These are phyloP conservation scores for Operophtera brumata DNA, from an alignment of 2,888 invertebrate genomes.

Conservation along the genomic window DNA sequence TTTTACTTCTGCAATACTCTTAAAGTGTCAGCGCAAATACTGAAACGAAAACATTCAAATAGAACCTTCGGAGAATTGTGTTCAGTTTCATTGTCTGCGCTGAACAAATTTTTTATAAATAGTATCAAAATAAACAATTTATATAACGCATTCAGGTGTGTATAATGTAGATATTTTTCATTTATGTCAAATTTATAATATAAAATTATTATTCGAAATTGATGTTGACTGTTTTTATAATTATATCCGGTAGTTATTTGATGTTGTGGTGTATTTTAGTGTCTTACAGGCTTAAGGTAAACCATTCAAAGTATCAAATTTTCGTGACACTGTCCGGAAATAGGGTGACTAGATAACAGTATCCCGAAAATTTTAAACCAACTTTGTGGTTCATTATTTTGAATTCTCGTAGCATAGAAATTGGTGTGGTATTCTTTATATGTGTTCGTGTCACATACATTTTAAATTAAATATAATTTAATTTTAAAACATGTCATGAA, in stretches of 20 bases:
- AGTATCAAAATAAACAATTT: slow-evolving; percentile 59
- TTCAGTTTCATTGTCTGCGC: slow-evolving; percentile 50
- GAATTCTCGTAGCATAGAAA: slow-evolving; percentile 72
- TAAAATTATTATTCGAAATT: slow-evolving; percentile 76
- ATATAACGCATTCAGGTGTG: slow-evolving; percentile 62
- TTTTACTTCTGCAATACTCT: slow-evolving; percentile 75
- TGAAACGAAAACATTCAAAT: slow-evolving; percentile 35
- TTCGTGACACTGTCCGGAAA: slow-evolving; percentile 19
- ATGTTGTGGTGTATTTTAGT: slow-evolving; percentile 82
- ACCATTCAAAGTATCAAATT: slow-evolving; percentile 58
- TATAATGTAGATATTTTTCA: slow-evolving; percentile 78
- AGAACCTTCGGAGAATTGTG: slow-evolving; percentile 15
- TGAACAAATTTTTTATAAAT: slow-evolving; percentile 49
- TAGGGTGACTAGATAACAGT: slow-evolving; percentile 17
- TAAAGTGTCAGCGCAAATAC: slow-evolving; percentile 54
- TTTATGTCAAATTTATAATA: slow-evolving; percentile 75
- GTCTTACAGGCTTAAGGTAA: slow-evolving; percentile 73
- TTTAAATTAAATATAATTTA: slow-evolving; percentile 61
- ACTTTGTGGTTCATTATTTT: slow-evolving; percentile 73
- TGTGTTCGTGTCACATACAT: slow-evolving; percentile 71
- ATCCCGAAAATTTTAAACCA: slow-evolving; percentile 32
- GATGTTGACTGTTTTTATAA: slow-evolving; percentile 82
- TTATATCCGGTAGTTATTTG: slow-evolving; percentile 79
- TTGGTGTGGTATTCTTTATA: slow-evolving; percentile 79
- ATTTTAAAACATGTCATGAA: slow-evolving; percentile 54